A percentile compares a stretch with the other conserved stretches of the same genome.
These are phyloP conservation scores for Pachydiplax longipennis DNA, from an alignment of 2,888 invertebrate species.

Conservation along the genomic window DNA sequence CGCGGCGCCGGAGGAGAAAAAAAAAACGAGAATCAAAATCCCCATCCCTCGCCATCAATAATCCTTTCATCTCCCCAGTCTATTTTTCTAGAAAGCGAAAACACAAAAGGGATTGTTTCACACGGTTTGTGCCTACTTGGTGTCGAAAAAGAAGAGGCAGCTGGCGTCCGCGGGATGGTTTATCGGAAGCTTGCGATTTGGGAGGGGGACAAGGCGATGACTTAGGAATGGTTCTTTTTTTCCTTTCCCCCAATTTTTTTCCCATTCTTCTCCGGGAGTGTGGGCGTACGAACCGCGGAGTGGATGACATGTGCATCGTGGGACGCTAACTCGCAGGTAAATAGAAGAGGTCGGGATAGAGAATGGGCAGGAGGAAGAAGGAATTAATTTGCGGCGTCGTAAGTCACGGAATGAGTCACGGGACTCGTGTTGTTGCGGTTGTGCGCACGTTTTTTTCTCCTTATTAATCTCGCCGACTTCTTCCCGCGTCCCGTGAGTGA, in stretches of 20 bases:
- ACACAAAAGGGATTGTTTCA: conserved; percentile 5
- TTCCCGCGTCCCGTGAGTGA: not conserved
- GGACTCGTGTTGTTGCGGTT: no score
- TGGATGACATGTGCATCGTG: not conserved
- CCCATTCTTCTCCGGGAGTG: not conserved
- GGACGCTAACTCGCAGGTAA: not conserved
- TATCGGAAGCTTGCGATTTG: not conserved
- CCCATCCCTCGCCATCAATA: conserved; percentile 18
- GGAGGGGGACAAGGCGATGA: not conserved
- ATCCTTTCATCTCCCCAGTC: conserved; percentile 27
- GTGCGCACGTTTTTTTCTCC: not conserved
- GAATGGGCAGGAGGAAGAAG: not conserved
- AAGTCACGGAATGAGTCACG: not conserved
- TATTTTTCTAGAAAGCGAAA: conserved; percentile 16
- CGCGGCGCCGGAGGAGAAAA: conserved; percentile 47
- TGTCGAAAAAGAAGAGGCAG: not conserved
- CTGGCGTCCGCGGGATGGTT: not conserved
- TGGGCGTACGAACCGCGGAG: not conserved
- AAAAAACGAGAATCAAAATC: conserved; percentile 50
- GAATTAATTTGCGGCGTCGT: not conserved
- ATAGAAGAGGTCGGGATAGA: not conserved
- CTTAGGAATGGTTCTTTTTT: not conserved
- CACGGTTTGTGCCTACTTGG: not conserved
- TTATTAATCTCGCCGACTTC: not conserved
- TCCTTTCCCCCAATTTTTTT: not conserved